phyloP scores from a whole-genome alignment of 2,797 vertebrate genomes.

The Sphenodon punctatus region DNA sequence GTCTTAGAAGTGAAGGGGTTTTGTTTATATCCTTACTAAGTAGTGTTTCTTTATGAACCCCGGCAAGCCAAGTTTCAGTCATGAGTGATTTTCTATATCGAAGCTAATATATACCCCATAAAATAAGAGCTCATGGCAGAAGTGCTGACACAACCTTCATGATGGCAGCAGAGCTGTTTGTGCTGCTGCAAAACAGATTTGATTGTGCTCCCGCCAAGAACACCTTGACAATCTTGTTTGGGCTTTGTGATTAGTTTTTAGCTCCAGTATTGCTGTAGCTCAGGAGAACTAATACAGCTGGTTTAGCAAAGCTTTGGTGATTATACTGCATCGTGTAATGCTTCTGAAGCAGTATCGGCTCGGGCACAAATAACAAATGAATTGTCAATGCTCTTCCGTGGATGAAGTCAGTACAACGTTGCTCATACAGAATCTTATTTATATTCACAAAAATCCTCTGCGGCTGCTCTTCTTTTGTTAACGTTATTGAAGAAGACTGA shows the following conservation, averaged over 20 bases:
- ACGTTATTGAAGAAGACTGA: slow-evolving; percentile 16
- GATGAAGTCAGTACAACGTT: background rate
- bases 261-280: background rate
- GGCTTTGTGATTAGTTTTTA: background rate
- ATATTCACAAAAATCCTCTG: slow-evolving; percentile 14
- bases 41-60: background rate
- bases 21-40: background rate
- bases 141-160: background rate
- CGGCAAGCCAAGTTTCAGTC: background rate
- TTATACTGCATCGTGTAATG: background rate
- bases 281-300: background rate
- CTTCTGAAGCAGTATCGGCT: background rate
- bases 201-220: slow-evolving; percentile 4
- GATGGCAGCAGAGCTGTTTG: slow-evolving; percentile 1
- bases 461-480: background rate
- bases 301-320: background rate
- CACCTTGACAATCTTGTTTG: background rate
- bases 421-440: slow-evolving; percentile 22
- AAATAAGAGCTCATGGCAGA: slow-evolving; percentile 3
- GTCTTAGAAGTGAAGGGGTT: too few relatives aligned
- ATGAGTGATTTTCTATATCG: background rate
- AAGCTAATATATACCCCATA: background rate
- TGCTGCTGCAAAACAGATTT: background rate
- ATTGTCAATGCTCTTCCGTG: background rate
- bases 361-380: background rate